Conservation (phyloP, 2,113 vertebrate species). For the Anarhynchus alexandrinus region DNA sequence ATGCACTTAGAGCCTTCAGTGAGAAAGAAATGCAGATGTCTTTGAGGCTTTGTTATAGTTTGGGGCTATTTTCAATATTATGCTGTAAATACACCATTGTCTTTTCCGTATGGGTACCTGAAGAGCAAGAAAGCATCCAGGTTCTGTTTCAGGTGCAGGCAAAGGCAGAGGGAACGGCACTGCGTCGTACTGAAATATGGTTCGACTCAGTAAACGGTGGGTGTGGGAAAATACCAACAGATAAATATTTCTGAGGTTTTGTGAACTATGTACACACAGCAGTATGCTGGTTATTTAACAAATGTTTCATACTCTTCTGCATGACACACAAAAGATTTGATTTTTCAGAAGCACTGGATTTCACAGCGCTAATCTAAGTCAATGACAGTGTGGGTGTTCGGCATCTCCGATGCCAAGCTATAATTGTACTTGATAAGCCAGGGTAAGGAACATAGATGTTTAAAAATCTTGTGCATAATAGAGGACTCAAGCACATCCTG, state of each 20-base stretch:
- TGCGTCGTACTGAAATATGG: background rate
- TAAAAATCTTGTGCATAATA: background rate
- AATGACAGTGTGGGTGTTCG: background rate
- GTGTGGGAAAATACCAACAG: background rate
- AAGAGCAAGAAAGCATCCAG: background rate
- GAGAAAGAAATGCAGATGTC: background rate
- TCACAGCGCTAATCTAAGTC: background rate
- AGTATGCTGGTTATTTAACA: background rate
- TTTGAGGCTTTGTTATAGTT: conserved; percentile 4
- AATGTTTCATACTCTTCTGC: background rate
- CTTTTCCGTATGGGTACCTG: background rate
- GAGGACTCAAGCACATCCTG: background rate
- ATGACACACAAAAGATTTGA: background rate
- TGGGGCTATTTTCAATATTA: background rate
- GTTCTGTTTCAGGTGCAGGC: background rate
- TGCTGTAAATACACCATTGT: background rate
- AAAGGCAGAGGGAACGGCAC: background rate
- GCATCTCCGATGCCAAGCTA: background rate
- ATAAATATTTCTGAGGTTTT: background rate
- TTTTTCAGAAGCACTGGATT: conserved; percentile 6
- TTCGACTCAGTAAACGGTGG: background rate
- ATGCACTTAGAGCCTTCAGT: background rate
- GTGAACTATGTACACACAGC: background rate
- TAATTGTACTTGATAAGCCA: conserved; percentile 6
- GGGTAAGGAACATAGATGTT: background rate